Percentiles rank a stretch among this genome's conserved stretches.
These are phyloP conservation scores for Geodia barretti DNA, from an alignment of 37 sponge, comb jelly and placozoan genomes.

Conservation along the genomic window DNA sequence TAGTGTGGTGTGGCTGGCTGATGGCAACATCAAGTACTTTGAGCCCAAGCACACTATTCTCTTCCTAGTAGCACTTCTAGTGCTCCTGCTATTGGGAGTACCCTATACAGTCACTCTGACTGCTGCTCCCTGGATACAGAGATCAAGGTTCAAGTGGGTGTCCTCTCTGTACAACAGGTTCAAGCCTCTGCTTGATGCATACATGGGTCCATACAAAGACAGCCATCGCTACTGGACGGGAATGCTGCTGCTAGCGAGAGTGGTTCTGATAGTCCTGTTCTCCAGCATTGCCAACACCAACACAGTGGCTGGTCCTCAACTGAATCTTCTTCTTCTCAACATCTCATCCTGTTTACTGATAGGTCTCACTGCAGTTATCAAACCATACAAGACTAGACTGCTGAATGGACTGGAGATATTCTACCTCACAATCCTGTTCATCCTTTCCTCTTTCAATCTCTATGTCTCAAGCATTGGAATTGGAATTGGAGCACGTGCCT, in stretches of 20 bases:
- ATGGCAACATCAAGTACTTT: conserved; percentile 1
- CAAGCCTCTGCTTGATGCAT: neutral
- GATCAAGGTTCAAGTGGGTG: neutral
- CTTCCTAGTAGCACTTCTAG: neutral
- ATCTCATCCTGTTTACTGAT: no score
- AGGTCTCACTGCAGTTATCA: no score
- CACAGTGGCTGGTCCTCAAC: no score
- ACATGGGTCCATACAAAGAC: neutral
- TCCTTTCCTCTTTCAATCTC: no score
- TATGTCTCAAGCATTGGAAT: no score
- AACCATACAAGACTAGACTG: no score
- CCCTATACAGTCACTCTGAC: neutral
- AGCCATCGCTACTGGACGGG: neutral
- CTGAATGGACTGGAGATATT: no score
- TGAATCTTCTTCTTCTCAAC: no score
- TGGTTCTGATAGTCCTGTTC: no score
- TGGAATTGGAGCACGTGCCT: no score
- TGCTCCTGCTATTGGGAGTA: neutral
- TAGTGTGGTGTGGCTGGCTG: neutral
- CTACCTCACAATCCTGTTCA: no score
- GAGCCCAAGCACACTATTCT: conserved; percentile 6
- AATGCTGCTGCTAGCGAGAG: neutral
- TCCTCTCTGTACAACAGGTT: neutral
- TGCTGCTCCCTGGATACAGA: neutral
- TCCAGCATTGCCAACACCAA: no score